Percentiles rank a stretch among this genome's conserved stretches.
These are phyloP conservation scores for Atta cephalotes DNA, from an alignment of 1,140 invertebrate species.

Conservation along the genomic window DNA sequence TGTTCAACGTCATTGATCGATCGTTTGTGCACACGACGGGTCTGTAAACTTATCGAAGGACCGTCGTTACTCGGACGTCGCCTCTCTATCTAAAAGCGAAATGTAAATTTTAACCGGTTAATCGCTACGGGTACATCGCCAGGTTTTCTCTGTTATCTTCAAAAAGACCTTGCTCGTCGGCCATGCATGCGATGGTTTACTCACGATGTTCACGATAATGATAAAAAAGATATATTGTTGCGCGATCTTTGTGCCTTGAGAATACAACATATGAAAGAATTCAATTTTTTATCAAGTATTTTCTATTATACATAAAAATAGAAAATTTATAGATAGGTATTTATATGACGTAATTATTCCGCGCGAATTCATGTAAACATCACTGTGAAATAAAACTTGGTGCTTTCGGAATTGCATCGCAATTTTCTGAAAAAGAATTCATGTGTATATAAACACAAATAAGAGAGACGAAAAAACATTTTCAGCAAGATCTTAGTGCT, in stretches of 20 bases:
- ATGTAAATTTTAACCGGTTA: conserved; percentile 60
- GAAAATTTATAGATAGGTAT: conserved; percentile 3
- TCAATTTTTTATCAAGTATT: conserved; percentile 8
- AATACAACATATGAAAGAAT: neutral
- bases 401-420: neutral
- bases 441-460: too few species aligned
- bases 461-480: too few species aligned
- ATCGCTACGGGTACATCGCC: conserved; percentile 52
- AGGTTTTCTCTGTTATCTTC: conserved; percentile 69
- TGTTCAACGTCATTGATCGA: conserved; percentile 44
- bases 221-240: conserved; percentile 19
- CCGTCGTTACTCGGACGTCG: conserved; percentile 10
- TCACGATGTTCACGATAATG: neutral
- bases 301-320: neutral
- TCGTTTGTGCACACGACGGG: neutral
- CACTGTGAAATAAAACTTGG: neutral
- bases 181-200: neutral
- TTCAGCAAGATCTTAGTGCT: too few species aligned
- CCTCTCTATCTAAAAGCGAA: conserved; percentile 36
- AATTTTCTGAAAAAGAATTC: neutral
- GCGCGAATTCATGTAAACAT: neutral
- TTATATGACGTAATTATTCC: neutral
- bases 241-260: neutral
- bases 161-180: conserved; percentile 66
- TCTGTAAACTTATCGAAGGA: conserved; percentile 21